Percentiles rank a stretch among this genome's conserved stretches.
phyloP scores from a whole-genome alignment of 2,888 invertebrate species.

The Crepidodera aurea region DNA sequence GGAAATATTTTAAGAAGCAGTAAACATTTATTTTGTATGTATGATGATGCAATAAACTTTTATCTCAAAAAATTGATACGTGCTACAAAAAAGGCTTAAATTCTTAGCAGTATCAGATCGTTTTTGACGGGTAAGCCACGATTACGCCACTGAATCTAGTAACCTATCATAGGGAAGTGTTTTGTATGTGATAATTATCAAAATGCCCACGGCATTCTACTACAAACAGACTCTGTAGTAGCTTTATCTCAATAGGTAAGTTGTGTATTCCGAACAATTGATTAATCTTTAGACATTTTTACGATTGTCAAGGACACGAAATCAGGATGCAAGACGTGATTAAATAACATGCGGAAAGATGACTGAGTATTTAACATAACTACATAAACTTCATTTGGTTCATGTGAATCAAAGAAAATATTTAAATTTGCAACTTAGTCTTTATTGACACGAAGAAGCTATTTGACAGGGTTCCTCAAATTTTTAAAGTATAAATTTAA shows the following conservation, averaged over 20 bases:
- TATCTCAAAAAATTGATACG: too few relatives aligned
- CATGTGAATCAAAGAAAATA: neutral
- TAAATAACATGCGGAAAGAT: constrained; percentile 36
- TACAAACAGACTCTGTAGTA: constrained; percentile 1
- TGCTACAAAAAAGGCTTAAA: too few relatives aligned
- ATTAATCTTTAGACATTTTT: constrained; percentile 38
- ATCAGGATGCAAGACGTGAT: constrained; percentile 39
- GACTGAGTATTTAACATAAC: constrained; percentile 28
- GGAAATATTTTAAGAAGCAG: too few relatives aligned
- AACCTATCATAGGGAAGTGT: neutral
- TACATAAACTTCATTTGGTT: constrained; percentile 16
- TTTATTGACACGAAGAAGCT: too few relatives aligned
- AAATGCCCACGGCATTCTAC: neutral
- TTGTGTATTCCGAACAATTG: constrained; percentile 23
- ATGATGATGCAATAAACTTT: too few relatives aligned
- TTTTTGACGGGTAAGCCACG: too few relatives aligned
- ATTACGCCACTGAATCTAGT: neutral
- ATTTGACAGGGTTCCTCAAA: too few relatives aligned
- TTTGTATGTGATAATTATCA: neutral
- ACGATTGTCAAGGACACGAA: constrained; percentile 40
- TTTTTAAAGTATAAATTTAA: too few relatives aligned
- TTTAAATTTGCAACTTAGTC: too few relatives aligned
- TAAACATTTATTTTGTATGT: too few relatives aligned
- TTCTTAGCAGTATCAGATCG: too few relatives aligned
- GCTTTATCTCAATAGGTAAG: constrained; percentile 3